Percentiles rank a stretch among this genome's conserved stretches.
phyloP scores from a whole-genome alignment of 1,140 invertebrate genomes.

The Lucilia sericata region DNA sequence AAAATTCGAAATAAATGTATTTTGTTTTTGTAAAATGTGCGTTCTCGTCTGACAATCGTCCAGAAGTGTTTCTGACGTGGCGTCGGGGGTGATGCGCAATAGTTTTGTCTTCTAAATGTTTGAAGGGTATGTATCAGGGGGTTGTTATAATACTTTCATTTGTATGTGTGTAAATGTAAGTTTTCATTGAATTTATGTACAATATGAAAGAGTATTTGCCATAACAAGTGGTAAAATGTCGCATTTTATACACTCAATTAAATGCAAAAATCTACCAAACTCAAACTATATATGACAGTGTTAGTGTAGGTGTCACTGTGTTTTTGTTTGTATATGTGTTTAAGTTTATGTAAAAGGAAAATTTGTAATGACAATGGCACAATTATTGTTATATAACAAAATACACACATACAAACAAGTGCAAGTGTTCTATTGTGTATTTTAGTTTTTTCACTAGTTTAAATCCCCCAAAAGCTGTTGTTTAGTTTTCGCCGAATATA shows the following conservation, averaged over 20 bases:
- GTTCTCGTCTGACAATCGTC: too few relatives aligned
- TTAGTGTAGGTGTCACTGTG: neutral
- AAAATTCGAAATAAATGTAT: too few relatives aligned
- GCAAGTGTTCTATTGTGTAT: too few relatives aligned
- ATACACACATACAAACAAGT: too few relatives aligned
- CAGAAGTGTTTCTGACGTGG: too few relatives aligned
- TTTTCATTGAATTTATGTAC: neutral
- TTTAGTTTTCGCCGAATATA: neutral
- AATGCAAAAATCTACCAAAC: neutral
- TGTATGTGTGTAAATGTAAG: neutral
- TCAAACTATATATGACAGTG: neutral
- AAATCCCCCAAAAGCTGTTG: neutral
- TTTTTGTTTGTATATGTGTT: neutral
- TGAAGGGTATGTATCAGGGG: neutral
- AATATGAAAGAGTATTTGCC: neutral
- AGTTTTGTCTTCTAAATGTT: too few relatives aligned
- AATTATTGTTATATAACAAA: neutral
- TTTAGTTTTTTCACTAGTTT: neutral
- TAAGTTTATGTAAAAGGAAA: neutral
- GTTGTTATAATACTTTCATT: neutral
- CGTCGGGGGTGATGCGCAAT: too few relatives aligned
- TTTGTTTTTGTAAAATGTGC: too few relatives aligned
- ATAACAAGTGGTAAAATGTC: constrained; percentile 29
- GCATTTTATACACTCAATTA: constrained; percentile 24
- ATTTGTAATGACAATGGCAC: neutral